Evolutionary conservation across 2,113 vertebrate species (phyloP).

Genomic region (Miniopterus natalensis): DNA sequence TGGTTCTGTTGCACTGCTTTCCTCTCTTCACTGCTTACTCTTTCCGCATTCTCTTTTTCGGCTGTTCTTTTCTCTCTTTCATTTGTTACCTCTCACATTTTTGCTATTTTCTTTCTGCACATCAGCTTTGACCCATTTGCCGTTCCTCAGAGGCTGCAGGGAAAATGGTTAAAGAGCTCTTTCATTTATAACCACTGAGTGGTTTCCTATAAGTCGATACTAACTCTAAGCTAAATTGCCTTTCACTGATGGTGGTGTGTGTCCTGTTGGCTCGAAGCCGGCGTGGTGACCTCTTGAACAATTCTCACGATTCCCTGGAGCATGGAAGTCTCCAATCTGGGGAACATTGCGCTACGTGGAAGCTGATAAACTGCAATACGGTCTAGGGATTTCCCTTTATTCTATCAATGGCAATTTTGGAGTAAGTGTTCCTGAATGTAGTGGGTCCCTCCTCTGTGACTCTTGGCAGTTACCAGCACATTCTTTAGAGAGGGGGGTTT

Average conservation of each 20-base stretch:
- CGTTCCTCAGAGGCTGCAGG: neutral
- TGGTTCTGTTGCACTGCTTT: neutral
- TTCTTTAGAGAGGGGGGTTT: constrained; percentile 38
- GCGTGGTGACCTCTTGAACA: constrained; percentile 9
- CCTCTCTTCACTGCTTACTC: neutral
- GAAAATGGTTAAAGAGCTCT: constrained; percentile 37
- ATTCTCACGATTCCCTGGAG: constrained; percentile 64
- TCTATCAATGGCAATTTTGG: neutral
- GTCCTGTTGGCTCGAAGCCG: constrained; percentile 6
- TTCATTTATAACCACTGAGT: constrained; percentile 34
- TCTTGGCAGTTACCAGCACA: constrained; percentile 31
- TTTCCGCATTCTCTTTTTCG: neutral
- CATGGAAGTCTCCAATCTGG: constrained; percentile 46
- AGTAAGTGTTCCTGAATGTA: neutral
- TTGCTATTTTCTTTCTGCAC: neutral
- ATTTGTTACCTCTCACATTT: neutral
- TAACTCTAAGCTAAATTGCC: neutral
- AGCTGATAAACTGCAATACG: constrained; percentile 52
- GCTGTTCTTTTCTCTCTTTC: neutral
- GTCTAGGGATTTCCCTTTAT: constrained; percentile 26
- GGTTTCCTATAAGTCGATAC: constrained; percentile 43
- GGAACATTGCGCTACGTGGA: neutral
- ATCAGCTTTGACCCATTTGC: neutral
- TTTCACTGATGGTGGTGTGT: neutral
- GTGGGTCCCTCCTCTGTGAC: neutral